Evolutionary conservation across 2,888 invertebrate species (phyloP).

Genomic region (Cataglyphis albicans): DNA sequence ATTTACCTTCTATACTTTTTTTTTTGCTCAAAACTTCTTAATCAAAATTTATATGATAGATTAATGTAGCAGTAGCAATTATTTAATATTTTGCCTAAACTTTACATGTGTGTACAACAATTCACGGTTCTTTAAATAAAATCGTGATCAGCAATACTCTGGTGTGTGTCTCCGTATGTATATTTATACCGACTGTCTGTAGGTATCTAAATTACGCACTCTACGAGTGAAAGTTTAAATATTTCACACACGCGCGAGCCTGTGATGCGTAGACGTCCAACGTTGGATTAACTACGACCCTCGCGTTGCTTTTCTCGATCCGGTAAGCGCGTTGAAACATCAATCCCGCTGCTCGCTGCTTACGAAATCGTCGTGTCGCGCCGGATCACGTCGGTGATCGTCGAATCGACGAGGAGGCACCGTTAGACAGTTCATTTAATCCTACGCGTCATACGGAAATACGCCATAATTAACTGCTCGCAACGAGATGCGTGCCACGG

Average conservation of each 20-base stretch:
- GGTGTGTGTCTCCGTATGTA: not conserved
- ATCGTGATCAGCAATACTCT: not conserved
- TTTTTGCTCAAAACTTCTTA: not conserved
- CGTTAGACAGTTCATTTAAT: conserved; percentile 57
- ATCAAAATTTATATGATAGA: not conserved
- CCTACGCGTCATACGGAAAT: conserved; percentile 49
- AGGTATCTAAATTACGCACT: conserved; percentile 24
- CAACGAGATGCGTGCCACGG: conserved; percentile 60
- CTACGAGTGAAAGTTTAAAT: conserved; percentile 40
- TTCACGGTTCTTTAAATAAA: not conserved
- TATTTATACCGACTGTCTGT: conserved; percentile 27
- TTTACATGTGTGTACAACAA: not conserved
- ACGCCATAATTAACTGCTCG: conserved; percentile 64
- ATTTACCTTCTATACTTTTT: not conserved
- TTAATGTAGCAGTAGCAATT: not conserved
- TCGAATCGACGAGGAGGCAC: conserved; percentile 47
- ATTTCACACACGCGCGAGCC: not conserved
- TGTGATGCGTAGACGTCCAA: conserved; percentile 1
- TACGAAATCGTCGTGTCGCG: conserved; percentile 46
- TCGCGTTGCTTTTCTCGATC: conserved; percentile 19
- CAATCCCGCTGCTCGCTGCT: conserved; percentile 25
- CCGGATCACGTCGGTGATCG: not conserved
- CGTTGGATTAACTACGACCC: conserved; percentile 2
- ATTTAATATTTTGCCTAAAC: not conserved
- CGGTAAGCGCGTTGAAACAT: conserved; percentile 40